Percentiles rank a stretch among this genome's conserved stretches.
Conservation (phyloP, 2,888 invertebrate genomes). For the Melanostoma scalare region DNA sequence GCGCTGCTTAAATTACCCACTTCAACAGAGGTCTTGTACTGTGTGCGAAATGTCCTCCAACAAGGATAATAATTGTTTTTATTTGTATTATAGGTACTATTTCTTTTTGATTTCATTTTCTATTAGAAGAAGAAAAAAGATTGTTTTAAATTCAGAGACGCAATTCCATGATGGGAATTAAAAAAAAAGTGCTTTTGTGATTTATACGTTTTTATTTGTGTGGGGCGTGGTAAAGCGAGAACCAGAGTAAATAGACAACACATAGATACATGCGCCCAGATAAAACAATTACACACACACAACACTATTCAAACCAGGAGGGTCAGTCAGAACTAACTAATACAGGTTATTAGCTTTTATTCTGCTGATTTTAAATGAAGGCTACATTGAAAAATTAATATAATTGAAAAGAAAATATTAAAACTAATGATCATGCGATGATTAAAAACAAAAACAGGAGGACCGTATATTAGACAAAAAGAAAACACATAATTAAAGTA, state of each 20-base stretch:
- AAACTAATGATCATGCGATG: slow-evolving; percentile 37
- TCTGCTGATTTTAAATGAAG: slow-evolving; percentile 39
- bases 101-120: slow-evolving; percentile 57
- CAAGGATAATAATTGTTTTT: slow-evolving; percentile 67
- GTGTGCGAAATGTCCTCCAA: slow-evolving; percentile 52
- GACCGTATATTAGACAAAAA: slow-evolving; percentile 45
- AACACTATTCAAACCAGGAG: slow-evolving; percentile 4
- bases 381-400: slow-evolving; percentile 28
- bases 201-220: slow-evolving; percentile 59
- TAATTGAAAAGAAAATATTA: slow-evolving; percentile 3
- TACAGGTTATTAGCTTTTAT: slow-evolving; percentile 65
- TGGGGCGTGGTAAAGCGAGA: slow-evolving; percentile 37
- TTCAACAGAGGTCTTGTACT: slow-evolving; percentile 72
- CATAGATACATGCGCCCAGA: slow-evolving; percentile 35
- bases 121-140: slow-evolving; percentile 47
- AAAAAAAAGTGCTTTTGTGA: slow-evolving; percentile 69
- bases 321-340: slow-evolving; percentile 55
- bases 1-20: slow-evolving; percentile 66
- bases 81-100: slow-evolving; percentile 71
- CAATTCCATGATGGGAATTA: slow-evolving; percentile 69
- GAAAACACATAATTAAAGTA: slow-evolving; percentile 51
- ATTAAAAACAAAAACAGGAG: slow-evolving; percentile 7
- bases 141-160: slow-evolving; percentile 63
- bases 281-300: slow-evolving; percentile 16
- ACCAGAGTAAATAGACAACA: slow-evolving; percentile 27